These are phyloP conservation scores for Antennarius maculatus DNA, from an alignment of 2,797 vertebrate species.

Conservation along the genomic window DNA sequence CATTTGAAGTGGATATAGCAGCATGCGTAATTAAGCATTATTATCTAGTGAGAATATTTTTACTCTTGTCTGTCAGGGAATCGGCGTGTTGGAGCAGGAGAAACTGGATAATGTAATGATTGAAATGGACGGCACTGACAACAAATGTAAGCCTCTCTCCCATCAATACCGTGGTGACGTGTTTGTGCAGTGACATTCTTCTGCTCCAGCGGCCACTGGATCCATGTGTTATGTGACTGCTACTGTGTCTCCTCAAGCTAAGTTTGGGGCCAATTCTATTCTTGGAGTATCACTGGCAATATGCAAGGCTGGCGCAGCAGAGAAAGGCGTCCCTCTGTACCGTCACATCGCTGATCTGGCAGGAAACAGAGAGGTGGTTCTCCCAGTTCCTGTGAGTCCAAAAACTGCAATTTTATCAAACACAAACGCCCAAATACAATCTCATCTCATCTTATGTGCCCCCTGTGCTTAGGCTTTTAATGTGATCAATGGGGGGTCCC, in stretches of 20 bases:
- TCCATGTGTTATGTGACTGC: slow-evolving; percentile 29
- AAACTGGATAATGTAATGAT: slow-evolving; percentile 94
- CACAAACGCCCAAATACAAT: neutral
- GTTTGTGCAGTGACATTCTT: slow-evolving; percentile 31
- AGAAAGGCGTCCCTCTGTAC: slow-evolving; percentile 90
- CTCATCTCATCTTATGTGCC: neutral
- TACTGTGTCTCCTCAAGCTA: slow-evolving; percentile 78
- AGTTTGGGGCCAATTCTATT: slow-evolving; percentile 93
- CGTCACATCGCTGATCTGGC: slow-evolving; percentile 93
- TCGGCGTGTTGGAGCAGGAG: slow-evolving; percentile 89
- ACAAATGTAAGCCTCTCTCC: slow-evolving; percentile 86
- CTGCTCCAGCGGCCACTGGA: slow-evolving; percentile 24
- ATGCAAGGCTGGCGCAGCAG: slow-evolving; percentile 91
- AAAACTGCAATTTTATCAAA: neutral
- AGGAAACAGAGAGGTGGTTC: slow-evolving; percentile 89
- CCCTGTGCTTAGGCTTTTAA: slow-evolving; percentile 86
- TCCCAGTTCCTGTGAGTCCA: slow-evolving; percentile 89
- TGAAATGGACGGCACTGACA: slow-evolving; percentile 94
- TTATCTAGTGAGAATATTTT: slow-evolving; percentile 1
- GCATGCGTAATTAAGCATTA: neutral
- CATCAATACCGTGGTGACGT: neutral
- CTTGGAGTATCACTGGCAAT: slow-evolving; percentile 91
- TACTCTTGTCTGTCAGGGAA: slow-evolving; percentile 75
- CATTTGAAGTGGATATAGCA: neutral
- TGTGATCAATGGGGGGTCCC: slow-evolving; percentile 93